Evolutionary conservation across 2,797 vertebrate species (phyloP), one percentile per base, ranked within the genome.

Genomic region (Nyctibius grandis): DNA sequence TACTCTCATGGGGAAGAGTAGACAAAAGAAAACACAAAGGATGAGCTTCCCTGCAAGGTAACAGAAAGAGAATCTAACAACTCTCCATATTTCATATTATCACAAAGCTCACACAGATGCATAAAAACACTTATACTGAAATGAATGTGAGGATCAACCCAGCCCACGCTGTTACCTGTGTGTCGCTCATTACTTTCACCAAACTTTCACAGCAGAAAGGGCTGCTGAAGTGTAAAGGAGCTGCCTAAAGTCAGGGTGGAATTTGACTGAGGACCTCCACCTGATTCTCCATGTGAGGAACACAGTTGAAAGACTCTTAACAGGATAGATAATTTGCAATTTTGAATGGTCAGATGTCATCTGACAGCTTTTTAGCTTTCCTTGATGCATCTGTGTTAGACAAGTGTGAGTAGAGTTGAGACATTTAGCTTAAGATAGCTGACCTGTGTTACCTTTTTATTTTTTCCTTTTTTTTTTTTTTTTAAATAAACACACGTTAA

Each of bases 181-280:
- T 8, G 5, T 5, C 11, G 0, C 9, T 76, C 18, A 17, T 1
- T 1, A 34, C 8, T 3, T 51, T 67, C 23, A 59, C 15, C 1
- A 1, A 45, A 15, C 15, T 17, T 36, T n/a, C 34, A 11, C 7
- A 53, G 42, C 15, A 92, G 21, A 67, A 88, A 77, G 21, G 1
- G 13, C 15, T 69, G 9, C 26, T 56, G 3, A 16, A 68, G 3
- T 3, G 1, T 9, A 56, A 68, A 74, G 36, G 40, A 82, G 6
- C 51, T 80, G 45, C 19, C 60, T 73, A 3, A 74, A 67, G 4
- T 60, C 29, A 31, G 34, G 45, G 19, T 38, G 21, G 48, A 67
- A 79, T 70, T 73, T 60, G 28, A 17, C 16, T 56, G 36, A 92
- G 22, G 53, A 61, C 12, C 25, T 75, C 17, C 51, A 80, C 31